A percentile compares a stretch with the other conserved stretches of the same genome.
phyloP scores from a whole-genome alignment of 2,888 invertebrate species.

The Cybosia mesomella region DNA sequence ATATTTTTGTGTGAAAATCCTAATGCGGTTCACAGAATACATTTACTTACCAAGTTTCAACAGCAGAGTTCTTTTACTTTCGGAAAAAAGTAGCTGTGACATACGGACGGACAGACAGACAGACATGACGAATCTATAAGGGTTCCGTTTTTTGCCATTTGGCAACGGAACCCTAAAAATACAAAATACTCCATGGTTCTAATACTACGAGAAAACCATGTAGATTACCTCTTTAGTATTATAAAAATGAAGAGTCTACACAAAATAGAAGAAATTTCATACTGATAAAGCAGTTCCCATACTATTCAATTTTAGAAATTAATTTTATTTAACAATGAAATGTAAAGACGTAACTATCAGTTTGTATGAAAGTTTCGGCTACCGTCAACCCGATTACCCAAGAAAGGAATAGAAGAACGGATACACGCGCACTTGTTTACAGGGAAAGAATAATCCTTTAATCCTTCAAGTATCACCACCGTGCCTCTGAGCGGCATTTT shows the following conservation, averaged over 20 bases:
- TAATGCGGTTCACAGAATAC: no score
- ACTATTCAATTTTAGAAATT: background rate
- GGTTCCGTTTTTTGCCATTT: no score
- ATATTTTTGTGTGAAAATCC: no score
- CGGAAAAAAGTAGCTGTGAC: no score
- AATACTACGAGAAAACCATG: background rate
- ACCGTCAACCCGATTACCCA: constrained; percentile 40
- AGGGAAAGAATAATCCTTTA: constrained; percentile 76
- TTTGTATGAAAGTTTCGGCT: constrained; percentile 37
- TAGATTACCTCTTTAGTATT: background rate
- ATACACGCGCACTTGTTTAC: constrained; percentile 73
- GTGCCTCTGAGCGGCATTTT: constrained; percentile 63
- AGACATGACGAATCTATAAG: no score
- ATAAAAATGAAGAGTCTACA: background rate
- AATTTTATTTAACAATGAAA: constrained; percentile 9
- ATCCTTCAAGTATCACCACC: constrained; percentile 79
- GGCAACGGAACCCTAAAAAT: background rate
- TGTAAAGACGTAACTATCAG: constrained; percentile 8
- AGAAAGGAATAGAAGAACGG: constrained; percentile 66
- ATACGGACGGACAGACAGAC: no score
- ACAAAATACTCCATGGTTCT: no score
- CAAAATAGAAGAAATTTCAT: background rate
- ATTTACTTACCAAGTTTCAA: no score
- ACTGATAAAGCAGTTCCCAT: background rate
- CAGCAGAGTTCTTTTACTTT: no score